Conservation (phyloP, 1,140 invertebrate species). For the Diachasma alloeum region DNA sequence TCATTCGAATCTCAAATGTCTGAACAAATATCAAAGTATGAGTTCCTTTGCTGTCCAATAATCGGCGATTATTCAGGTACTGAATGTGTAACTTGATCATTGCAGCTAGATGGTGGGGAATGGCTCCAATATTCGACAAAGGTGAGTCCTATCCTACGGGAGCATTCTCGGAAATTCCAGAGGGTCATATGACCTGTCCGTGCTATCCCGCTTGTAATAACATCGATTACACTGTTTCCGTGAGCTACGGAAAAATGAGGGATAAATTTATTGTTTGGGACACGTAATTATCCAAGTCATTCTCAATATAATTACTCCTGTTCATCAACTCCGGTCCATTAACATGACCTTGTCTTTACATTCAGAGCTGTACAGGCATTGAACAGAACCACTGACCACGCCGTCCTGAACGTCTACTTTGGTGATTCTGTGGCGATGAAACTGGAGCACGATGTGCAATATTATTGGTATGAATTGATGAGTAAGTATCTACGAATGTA, state of each 20-base stretch:
- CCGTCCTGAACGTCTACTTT: slow-evolving; percentile 35
- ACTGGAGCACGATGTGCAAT: slow-evolving; percentile 61
- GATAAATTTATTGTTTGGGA: neutral
- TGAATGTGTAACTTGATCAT: neutral
- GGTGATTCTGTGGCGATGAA: slow-evolving; percentile 56
- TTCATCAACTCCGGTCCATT: neutral
- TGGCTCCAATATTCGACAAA: neutral
- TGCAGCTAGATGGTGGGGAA: neutral
- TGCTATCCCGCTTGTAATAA: neutral
- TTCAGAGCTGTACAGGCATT: neutral
- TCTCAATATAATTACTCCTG: neutral
- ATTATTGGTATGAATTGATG: slow-evolving; percentile 64
- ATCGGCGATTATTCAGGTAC: too few species aligned
- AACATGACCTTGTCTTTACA: neutral
- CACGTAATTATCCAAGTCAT: neutral
- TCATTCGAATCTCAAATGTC: neutral
- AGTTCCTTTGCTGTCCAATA: too few species aligned
- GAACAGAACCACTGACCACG: neutral
- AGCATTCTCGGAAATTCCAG: neutral
- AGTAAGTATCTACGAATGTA: slow-evolving; percentile 51
- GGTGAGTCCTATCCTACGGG: neutral
- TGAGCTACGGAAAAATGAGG: neutral
- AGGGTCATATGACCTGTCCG: neutral
- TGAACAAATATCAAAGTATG: neutral
- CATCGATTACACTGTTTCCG: neutral